Conservation (phyloP, 2,888 invertebrate genomes). For the Macropis europaea region DNA sequence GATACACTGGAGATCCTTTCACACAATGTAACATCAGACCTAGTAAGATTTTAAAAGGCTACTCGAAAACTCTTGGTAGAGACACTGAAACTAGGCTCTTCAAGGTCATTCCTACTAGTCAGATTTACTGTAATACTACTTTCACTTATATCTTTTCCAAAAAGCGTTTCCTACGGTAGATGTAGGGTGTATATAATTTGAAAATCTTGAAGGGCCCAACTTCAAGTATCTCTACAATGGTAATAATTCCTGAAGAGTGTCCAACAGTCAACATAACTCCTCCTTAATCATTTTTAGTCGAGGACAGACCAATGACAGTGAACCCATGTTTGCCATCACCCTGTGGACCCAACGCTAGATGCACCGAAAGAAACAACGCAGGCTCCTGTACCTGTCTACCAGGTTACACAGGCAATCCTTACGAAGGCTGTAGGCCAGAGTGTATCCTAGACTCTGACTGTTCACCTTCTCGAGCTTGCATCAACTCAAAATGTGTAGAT, state of each 20-base stretch:
- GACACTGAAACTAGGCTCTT: too few species aligned
- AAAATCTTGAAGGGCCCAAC: too few species aligned
- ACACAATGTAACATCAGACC: slow-evolving; percentile 80
- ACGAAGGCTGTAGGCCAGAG: slow-evolving; percentile 83
- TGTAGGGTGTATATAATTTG: too few species aligned
- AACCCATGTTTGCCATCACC: slow-evolving; percentile 80
- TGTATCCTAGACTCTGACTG: slow-evolving; percentile 83
- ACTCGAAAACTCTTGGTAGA: too few species aligned
- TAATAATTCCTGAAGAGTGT: too few species aligned
- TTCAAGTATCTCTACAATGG: too few species aligned
- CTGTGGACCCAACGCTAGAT: slow-evolving; percentile 81
- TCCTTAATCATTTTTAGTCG: slow-evolving; percentile 18
- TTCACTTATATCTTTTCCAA: too few species aligned
- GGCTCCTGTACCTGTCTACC: slow-evolving; percentile 82
- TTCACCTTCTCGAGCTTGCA: slow-evolving; percentile 81
- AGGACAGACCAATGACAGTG: slow-evolving; percentile 18
- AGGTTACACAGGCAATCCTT: slow-evolving; percentile 82
- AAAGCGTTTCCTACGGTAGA: too few species aligned
- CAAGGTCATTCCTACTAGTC: too few species aligned
- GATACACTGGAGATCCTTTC: slow-evolving; percentile 85
- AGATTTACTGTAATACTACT: too few species aligned
- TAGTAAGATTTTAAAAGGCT: slow-evolving; percentile 54
- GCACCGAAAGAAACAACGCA: slow-evolving; percentile 80
- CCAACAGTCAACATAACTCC: too few species aligned
- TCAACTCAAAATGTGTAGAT: slow-evolving; percentile 82